These are phyloP conservation scores for Dioctria rufipes DNA, from an alignment of 2,888 invertebrate genomes.

Conservation along the genomic window DNA sequence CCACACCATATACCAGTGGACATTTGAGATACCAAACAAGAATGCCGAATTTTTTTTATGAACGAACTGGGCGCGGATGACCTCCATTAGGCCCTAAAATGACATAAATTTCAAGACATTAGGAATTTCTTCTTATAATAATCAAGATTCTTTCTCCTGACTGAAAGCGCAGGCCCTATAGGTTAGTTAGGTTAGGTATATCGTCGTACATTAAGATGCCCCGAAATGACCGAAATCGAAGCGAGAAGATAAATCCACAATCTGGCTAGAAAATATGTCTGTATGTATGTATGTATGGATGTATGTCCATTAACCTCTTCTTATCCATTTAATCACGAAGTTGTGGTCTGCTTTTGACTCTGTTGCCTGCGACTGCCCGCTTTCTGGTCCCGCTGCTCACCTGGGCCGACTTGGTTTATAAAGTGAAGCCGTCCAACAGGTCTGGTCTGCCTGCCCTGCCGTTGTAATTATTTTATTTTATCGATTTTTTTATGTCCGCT, in stretches of 20 bases:
- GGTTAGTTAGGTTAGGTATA: not conserved
- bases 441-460: constrained; percentile 6
- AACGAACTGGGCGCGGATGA: constrained; percentile 21
- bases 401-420: constrained; percentile 18
- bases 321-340: constrained; percentile 50
- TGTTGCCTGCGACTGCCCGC: not conserved
- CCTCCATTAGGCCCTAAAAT: constrained; percentile 28
- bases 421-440: constrained; percentile 51
- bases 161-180: no score
- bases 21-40: no score
- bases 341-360: constrained; percentile 40
- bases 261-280: constrained; percentile 24
- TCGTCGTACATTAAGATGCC: not conserved
- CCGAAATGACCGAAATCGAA: constrained; percentile 29
- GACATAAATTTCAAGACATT: constrained; percentile 37
- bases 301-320: constrained; percentile 39
- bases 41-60: constrained; percentile 18
- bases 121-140: constrained; percentile 50
- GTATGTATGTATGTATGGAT: no score
- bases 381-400: constrained; percentile 21
- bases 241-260: constrained; percentile 33
- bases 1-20: not conserved
- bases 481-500: constrained; percentile 51
- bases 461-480: constrained; percentile 55
- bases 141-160: constrained; percentile 10